Evolutionary conservation across 2,888 invertebrate genomes (phyloP), one percentile per base, ranked within the genome.

Genomic region (Calliphora vomitoria): DNA sequence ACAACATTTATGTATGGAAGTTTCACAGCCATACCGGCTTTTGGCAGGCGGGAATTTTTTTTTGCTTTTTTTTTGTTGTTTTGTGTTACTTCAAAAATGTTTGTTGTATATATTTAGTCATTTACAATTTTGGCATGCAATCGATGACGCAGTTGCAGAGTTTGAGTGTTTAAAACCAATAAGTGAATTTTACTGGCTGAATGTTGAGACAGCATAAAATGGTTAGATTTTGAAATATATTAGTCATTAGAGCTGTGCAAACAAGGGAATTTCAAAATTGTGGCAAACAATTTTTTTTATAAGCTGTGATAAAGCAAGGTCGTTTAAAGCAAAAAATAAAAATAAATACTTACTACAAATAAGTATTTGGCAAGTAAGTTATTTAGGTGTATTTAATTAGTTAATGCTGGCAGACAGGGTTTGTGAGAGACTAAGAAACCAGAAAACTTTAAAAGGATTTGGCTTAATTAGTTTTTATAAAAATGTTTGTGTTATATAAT

Each of bases 11-110:
- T 58, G 10, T 69, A 44, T 80, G 68, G 68, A 74, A 81, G 68
- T 75, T 80, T 69, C 60, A 47, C 75, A 62, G 80, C 41, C 50
- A 69, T 80, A 79, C 82, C 79, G 86, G 85, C 87, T 82, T 78
- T 78, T 68, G 72, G 58, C 60, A 78, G 74, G 72, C 74, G 78
- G 60, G 44, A 69, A 15, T 60, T 25, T 72, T 60, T 25, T 72
- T 10, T 31, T 68, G n/a, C 15, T 41, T 58, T 71, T 72, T 58
- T 55, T 55, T 53, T 68, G 25, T 25, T 25, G 25, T 75, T 6
- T 35, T 35, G 4, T 35, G 35, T 68, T 31, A 15, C n/a, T 68
- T 41, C 10, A 81, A 72, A 31, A 64, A 31, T 25, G 66, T 64
- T 44, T 68, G 55, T 58, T 68, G 68, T 13, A n/a, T 31, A 13